Base-by-base conservation (phyloP, 2,888 invertebrate species). In the Dastarcus helophoroides region DNA sequence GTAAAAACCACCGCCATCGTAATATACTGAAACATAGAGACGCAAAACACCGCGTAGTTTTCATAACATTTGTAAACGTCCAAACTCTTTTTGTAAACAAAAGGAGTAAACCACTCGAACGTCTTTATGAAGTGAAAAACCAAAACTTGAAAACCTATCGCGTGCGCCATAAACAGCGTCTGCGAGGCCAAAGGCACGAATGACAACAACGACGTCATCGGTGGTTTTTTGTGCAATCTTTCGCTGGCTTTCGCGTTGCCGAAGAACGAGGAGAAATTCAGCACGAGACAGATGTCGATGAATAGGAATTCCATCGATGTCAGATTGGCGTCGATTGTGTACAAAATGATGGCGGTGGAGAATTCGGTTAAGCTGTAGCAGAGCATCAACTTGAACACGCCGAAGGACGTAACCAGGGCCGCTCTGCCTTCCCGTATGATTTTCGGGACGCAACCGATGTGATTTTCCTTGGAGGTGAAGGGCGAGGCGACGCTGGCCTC, bases 301-400 rank as follows among this genome's bases (percentile, higher is more conserved):
- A 73, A 79, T 1, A 79, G 59, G 48, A 75, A 79, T 47, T 79
- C 69, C 24, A 71, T 48, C 37, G 76, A 74, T 2, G 72, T 69
- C 32, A 79, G 48, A 48, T 74, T 74, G 9, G 63, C 63, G 39
- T 73, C 69, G 50, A 78, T 76, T 17, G 64, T 62, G 58, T 94
- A 94, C 0, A 94, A 65, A 28, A 94, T 76, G 46, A 90, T 80
- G 15, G 91, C 88, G 0, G 91, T 88, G 30, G 81, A 68, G 62
- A 93, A 93, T 58, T 94, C 90, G 0, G 88, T 82, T 29, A 94
- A 67, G 14, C 90, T 91, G 64, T 95, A 97, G 0, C 86, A 80
- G 1, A 94, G 83, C 94, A 97, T 97, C 67, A 91, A 94, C 51
- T 95, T 95, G 68, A 97, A 97, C 38, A 94, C 84, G 0, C 93